Evolutionary conservation across 2,888 invertebrate species (phyloP), one percentile per base, ranked within the genome.

Genomic region (Nemurella pictetii): DNA sequence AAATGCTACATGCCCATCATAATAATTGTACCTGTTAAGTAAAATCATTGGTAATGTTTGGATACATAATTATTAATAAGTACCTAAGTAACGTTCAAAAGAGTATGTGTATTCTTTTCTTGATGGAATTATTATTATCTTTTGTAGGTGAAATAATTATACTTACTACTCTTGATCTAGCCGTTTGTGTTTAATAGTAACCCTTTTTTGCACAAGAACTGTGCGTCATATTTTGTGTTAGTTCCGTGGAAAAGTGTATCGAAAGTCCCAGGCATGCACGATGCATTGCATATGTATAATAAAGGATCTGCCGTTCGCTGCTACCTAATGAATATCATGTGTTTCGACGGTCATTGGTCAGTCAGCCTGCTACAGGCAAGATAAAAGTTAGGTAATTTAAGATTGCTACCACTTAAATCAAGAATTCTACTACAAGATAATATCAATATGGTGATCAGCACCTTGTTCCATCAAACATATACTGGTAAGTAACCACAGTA

Each of bases 181-280:
- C 83, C 85, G 85, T 85, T 86, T 84, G 81, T 85, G 81, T 85
- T 85, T 85, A 77, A 75, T 73, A 78, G 86, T 85, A 86, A 86
- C 81, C 75, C 73, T 84, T 85, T 83, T 84, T 83, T 85, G 85
- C 86, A 86, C 85, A 84, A 85, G 82, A 77, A 83, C 83, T 83
- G 85, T 86, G 83, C 85, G 81, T 84, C 84, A 84, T 86, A 85
- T 86, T 85, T 86, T 86, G 85, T 86, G 85, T 86, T 86, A 86
- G 86, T 85, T 86, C 84, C 82, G 83, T 84, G 55, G 80, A 84
- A 85, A 85, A 83, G 85, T 85, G 84, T 86, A 83, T 86, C 85
- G 86, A 84, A 82, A 84, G 55, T 55, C 55, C 55, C 9, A 55
- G 55, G 55, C 55, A 55, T 55, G 55, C 55, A 55, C 20, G 83